Evolutionary conservation across 2,888 invertebrate genomes (phyloP).

Genomic region (Danaus chrysippus): DNA sequence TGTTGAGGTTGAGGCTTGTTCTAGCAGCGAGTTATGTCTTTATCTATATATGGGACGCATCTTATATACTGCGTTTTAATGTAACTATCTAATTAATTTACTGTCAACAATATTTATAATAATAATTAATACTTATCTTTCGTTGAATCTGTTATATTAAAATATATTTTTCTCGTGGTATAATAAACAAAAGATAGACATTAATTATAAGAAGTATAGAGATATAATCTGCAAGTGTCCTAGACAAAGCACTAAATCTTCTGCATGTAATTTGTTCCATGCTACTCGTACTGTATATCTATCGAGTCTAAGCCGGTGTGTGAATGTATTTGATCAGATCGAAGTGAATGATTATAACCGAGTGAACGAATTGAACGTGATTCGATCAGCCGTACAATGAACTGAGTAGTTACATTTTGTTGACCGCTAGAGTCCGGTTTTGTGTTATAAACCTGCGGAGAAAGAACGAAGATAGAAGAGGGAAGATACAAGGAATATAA

Average conservation of each 20-base stretch:
- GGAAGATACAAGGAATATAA: conserved; percentile 47
- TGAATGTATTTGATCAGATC: conserved; percentile 59
- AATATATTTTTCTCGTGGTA: neutral
- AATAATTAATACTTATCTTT: conserved; percentile 3
- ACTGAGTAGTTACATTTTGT: conserved; percentile 78
- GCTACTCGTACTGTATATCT: conserved; percentile 55
- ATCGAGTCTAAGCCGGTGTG: conserved; percentile 53
- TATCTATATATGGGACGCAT: neutral
- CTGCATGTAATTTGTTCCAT: conserved; percentile 48
- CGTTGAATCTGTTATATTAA: neutral
- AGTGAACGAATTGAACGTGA: conserved; percentile 72
- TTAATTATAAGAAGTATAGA: neutral
- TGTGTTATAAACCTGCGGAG: conserved; percentile 80
- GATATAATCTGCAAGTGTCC: neutral
- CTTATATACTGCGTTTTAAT: neutral
- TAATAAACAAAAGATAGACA: conserved; percentile 4
- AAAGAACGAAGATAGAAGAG: conserved; percentile 72
- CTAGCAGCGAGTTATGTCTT: too few species aligned
- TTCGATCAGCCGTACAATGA: conserved; percentile 72
- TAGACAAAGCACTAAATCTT: conserved; percentile 26
- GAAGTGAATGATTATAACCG: conserved; percentile 71
- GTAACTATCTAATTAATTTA: neutral
- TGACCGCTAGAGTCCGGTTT: conserved; percentile 79
- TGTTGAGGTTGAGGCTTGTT: too few species aligned
- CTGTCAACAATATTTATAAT: neutral